phyloP scores from a whole-genome alignment of 2,888 invertebrate genomes.

The Drosophila antonietae region DNA sequence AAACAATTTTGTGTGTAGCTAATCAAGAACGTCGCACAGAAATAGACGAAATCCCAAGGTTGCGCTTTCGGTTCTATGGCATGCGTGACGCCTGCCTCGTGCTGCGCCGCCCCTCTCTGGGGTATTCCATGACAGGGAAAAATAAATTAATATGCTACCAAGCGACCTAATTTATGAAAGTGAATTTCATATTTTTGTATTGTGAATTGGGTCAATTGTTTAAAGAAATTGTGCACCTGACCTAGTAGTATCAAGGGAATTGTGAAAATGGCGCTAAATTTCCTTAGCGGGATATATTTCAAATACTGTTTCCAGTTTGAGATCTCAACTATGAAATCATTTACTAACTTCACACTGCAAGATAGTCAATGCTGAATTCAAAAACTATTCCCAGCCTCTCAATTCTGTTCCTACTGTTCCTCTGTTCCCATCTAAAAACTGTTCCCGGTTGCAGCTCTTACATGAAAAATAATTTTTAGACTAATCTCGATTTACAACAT shows the following conservation, averaged over 20 bases:
- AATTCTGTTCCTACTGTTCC: not conserved
- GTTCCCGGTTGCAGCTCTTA: no score
- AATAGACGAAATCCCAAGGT: constrained; percentile 57
- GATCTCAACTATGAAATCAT: not conserved
- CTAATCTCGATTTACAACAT: no score
- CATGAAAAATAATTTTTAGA: no score
- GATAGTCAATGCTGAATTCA: no score
- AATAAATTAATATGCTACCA: constrained; percentile 43
- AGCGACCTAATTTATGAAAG: constrained; percentile 47
- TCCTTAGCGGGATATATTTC: not conserved
- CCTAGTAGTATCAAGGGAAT: not conserved
- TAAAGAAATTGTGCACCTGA: constrained; percentile 13
- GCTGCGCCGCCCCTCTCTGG: not conserved
- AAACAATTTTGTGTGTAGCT: constrained; percentile 54
- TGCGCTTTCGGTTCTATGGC: constrained; percentile 32
- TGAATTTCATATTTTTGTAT: not conserved
- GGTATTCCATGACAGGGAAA: constrained; percentile 25
- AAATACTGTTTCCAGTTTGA: not conserved
- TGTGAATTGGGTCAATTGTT: constrained; percentile 32
- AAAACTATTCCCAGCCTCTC: no score
- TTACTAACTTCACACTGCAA: not conserved
- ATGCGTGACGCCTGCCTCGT: constrained; percentile 31
- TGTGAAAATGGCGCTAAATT: constrained; percentile 3
- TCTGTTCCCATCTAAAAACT: not conserved
- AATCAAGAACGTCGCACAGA: constrained; percentile 42